A percentile compares a stretch with the other conserved stretches of the same genome.
These are phyloP conservation scores for Nomada ruficornis DNA, from an alignment of 2,888 invertebrate species.

Conservation along the genomic window DNA sequence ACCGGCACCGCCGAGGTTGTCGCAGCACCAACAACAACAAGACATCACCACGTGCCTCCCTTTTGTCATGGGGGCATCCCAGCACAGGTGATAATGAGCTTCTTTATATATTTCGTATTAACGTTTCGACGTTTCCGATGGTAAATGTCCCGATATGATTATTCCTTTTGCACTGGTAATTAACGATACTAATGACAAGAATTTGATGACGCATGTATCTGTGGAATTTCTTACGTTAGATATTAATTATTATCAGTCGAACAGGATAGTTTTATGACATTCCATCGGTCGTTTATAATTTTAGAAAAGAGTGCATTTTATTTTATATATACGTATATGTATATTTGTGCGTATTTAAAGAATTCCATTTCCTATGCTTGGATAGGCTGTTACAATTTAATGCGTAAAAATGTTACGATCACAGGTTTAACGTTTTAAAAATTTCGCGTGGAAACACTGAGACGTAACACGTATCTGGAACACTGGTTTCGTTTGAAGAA, in stretches of 20 bases:
- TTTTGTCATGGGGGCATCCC: constrained; percentile 78
- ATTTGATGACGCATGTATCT: neutral
- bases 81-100: constrained; percentile 19
- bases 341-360: no score
- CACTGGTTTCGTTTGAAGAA: neutral
- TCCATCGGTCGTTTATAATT: no score
- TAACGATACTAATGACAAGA: no score
- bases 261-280: no score
- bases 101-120: neutral
- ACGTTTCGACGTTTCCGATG: neutral
- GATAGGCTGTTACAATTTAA: neutral
- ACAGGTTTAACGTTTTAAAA: neutral
- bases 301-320: no score
- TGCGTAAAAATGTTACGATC: constrained; percentile 11
- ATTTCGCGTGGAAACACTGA: no score
- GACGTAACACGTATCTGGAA: no score
- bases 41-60: constrained; percentile 78
- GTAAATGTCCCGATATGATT: no score
- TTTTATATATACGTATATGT: no score
- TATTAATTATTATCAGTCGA: no score
- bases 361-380: neutral
- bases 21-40: constrained; percentile 79
- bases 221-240: neutral
- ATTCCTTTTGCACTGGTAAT: no score
- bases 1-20: constrained; percentile 64